Evolutionary conservation across 1,140 invertebrate species (phyloP), one percentile per base, ranked within the genome.

Genomic region (Mactra quadrangularis): DNA sequence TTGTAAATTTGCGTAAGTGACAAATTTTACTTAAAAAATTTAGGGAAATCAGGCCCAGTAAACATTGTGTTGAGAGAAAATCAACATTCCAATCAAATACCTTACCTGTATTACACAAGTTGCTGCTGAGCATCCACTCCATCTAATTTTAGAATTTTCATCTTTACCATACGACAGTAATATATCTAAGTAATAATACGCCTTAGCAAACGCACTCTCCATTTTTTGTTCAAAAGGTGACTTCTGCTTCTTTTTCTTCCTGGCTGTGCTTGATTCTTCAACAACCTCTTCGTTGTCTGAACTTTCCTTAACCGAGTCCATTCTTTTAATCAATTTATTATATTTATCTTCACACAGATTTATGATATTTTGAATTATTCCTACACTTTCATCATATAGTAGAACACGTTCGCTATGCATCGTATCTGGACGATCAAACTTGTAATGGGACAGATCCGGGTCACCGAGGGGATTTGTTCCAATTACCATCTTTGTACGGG

Each of bases 111-210:
- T 87, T 3, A 91, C 59, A 45, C 90, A 52, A 22, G 88, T 90
- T 6, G 90, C 35, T 9, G 91, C 90, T 13, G 92, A 93, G 64
- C 90, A 91, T 0, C 92, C 92, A 87, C 92, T 93, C 92, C 92
- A 93, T 41, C 92, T 64, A 1, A 93, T 90, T 41, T 87, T 86
- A 11, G 92, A 93, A 29, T 79, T 85, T 78, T 93, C 92, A 85
- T 91, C 90, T 83, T 89, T 90, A 7, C 92, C 92, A 88, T 90
- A 90, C 0, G 91, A 90, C 68, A 93, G 77, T n/a, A 91, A 82
- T 59, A 87, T 88, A 82, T 93, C 92, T 33, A 89, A 79, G 19
- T 88, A 64, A 13, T 90, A 83, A 77, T 92, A 92, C 1, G 90
- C 86, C 70, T 90, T 91, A 50, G 86, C 87, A 59, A 92, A 90